phyloP scores from a whole-genome alignment of 23 tunicate species.

The Aplidium turbinatum region DNA sequence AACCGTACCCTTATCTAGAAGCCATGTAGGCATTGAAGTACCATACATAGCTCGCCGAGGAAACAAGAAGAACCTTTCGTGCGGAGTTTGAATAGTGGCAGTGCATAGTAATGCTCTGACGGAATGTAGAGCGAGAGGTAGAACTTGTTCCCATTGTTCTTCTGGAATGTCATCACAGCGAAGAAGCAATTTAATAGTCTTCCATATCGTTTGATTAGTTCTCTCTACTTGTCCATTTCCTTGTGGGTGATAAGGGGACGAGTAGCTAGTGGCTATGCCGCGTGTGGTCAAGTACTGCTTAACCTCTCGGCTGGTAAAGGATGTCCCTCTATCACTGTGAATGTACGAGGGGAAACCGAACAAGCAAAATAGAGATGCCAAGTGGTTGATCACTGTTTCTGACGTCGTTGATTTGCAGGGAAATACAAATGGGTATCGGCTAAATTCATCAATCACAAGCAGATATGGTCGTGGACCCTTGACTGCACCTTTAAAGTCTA shows the following conservation, averaged over 20 bases:
- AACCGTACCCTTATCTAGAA: background rate
- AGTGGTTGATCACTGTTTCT: conserved; percentile 15
- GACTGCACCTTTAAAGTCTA: conserved; percentile 44
- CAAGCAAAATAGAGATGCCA: background rate
- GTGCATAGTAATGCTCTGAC: conserved; percentile 3
- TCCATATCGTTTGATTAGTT: conserved; percentile 22
- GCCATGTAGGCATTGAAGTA: no score
- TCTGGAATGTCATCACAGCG: no score
- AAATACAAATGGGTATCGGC: conserved; percentile 37
- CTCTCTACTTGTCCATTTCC: conserved; percentile 21
- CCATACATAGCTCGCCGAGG: background rate
- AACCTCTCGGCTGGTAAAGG: conserved; percentile 11
- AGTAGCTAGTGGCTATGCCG: conserved; percentile 5
- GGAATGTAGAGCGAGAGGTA: no score
- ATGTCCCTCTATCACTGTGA: conserved; percentile 39
- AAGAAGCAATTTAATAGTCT: conserved; percentile 23
- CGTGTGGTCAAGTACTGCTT: background rate
- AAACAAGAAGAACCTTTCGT: no score
- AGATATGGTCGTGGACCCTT: conserved; percentile 24
- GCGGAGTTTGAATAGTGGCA: background rate
- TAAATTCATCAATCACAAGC: conserved; percentile 24
- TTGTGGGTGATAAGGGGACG: conserved; percentile 17
- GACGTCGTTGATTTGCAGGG: conserved; percentile 13
- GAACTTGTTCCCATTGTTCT: no score
- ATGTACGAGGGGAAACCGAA: conserved; percentile 22